A percentile compares a stretch with the other conserved stretches of the same genome.
These are phyloP conservation scores for Cecropterus lyciades DNA, from an alignment of 1,140 invertebrate genomes.

Conservation along the genomic window DNA sequence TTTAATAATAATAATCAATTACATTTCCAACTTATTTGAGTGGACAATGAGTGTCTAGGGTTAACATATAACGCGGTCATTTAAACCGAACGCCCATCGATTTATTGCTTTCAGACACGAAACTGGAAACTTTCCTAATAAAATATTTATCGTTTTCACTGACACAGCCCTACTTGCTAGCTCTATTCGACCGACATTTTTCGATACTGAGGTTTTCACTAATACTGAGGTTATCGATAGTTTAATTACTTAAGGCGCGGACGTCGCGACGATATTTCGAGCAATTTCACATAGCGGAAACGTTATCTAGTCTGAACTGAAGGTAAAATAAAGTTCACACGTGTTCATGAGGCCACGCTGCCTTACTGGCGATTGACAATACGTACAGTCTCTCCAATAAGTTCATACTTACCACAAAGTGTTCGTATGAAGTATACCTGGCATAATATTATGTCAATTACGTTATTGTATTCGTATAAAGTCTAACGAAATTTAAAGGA, in stretches of 20 bases:
- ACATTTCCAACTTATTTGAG: not conserved
- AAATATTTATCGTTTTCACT: slow-evolving; percentile 64
- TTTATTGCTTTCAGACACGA: slow-evolving; percentile 45
- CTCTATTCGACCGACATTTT: slow-evolving; percentile 6
- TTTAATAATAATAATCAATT: not conserved
- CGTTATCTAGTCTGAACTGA: slow-evolving; percentile 36
- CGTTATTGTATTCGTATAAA: too few relatives aligned
- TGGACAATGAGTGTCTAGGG: slow-evolving; percentile 31
- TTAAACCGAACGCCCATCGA: slow-evolving; percentile 52
- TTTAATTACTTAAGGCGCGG: not conserved
- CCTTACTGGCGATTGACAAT: slow-evolving; percentile 44
- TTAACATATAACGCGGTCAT: slow-evolving; percentile 39
- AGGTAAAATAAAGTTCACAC: slow-evolving; percentile 36
- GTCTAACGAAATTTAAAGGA: too few relatives aligned
- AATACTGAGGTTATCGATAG: not conserved
- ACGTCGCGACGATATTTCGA: slow-evolving; percentile 1
- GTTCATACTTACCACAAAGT: slow-evolving; percentile 18
- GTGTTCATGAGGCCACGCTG: slow-evolving; percentile 1
- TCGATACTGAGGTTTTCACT: slow-evolving; percentile 7
- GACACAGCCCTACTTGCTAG: slow-evolving; percentile 39
- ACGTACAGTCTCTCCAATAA: slow-evolving; percentile 50
- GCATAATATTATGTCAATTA: too few relatives aligned
- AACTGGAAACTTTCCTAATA: slow-evolving; percentile 56
- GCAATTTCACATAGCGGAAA: slow-evolving; percentile 13
- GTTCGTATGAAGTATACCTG: too few relatives aligned